Evolutionary conservation across 1,140 invertebrate species (phyloP), one percentile per base, ranked within the genome.

Genomic region (Eueides isabella): DNA sequence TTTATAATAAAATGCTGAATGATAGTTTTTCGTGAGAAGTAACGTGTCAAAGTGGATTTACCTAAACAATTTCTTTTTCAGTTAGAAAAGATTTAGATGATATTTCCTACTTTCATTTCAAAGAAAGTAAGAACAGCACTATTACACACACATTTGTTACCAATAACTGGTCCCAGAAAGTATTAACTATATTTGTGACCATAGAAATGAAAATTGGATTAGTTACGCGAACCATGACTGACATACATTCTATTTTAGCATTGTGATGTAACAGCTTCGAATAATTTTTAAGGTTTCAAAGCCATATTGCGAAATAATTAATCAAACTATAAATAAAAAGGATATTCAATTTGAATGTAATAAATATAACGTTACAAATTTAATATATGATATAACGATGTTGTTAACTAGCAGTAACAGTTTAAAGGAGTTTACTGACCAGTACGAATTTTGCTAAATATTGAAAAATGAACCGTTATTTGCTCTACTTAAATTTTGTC

Each of bases 211-310:
- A 55, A 55, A 55, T 55, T 12, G 19, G 48, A 55, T 55, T 55
- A 55, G 48, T 26, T 55, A 55, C 23, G 48, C 48, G 41, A 19
- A 44, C 41, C 41, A 55, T 55, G 48, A 55, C 48, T 26, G 48
- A 55, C 44, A 55, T 55, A 55, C 44, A 55, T 55, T 55, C 44
- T 55, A 55, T 55, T 55, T 26, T 55, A 55, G n/a, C 44, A 55
- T 55, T 55, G 44, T 55, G 19, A 55, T 26, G 44, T 55, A 55
- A 55, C 19, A 55, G 44, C 44, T 55, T 23, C 44, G 44, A 55
- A 55, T 55, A 23, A 55, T 19, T 55, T 55, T 55, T 26, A 55
- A 23, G 44, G 44, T 55, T 55, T 55, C 44, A 55, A 44, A 55
- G 44, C 44, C 44, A 19, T 23, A 12, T 55, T 55, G 44, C 44